These are phyloP conservation scores for Stegodyphus dumicola DNA, from an alignment of 1,140 invertebrate genomes.

Conservation along the genomic window DNA sequence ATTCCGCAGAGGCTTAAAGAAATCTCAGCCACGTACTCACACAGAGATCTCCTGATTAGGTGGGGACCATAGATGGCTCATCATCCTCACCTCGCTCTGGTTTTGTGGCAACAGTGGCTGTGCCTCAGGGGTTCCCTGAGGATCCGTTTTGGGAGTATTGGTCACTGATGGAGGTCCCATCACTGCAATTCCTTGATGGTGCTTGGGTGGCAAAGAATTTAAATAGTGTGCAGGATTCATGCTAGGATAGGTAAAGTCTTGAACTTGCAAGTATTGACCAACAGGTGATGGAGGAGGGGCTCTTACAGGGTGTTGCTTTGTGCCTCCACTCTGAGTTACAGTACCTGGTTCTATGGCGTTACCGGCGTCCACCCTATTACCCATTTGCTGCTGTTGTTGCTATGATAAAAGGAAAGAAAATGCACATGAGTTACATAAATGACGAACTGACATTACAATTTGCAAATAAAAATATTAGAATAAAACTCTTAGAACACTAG, in stretches of 20 bases:
- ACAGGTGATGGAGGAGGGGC: slow-evolving; percentile 47
- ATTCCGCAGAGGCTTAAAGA: too few relatives aligned
- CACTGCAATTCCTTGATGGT: slow-evolving; percentile 8
- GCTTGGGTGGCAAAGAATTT: slow-evolving; percentile 51
- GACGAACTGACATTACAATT: too few relatives aligned
- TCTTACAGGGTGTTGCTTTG: slow-evolving; percentile 23
- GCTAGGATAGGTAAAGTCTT: slow-evolving; percentile 54
- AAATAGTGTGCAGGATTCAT: slow-evolving; percentile 38
- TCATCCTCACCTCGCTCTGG: slow-evolving; percentile 40
- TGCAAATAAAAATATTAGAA: too few relatives aligned
- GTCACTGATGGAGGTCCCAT: slow-evolving; percentile 21
- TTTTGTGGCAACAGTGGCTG: slow-evolving; percentile 48
- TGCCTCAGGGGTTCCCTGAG: slow-evolving; percentile 23
- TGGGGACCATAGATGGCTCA: slow-evolving; percentile 57
- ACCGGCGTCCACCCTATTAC: slow-evolving; percentile 6
- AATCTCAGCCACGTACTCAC: slow-evolving; percentile 60
- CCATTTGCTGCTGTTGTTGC: slow-evolving; percentile 43
- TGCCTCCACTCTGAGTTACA: background rate
- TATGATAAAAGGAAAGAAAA: background rate
- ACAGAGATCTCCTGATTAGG: slow-evolving; percentile 61
- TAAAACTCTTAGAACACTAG: too few relatives aligned
- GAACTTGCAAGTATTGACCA: slow-evolving; percentile 54
- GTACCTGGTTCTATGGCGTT: background rate
- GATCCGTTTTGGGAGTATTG: slow-evolving; percentile 36
- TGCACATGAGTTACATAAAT: too few relatives aligned